phyloP scores from a whole-genome alignment of 1,140 invertebrate genomes.

The Zophobas morio region DNA sequence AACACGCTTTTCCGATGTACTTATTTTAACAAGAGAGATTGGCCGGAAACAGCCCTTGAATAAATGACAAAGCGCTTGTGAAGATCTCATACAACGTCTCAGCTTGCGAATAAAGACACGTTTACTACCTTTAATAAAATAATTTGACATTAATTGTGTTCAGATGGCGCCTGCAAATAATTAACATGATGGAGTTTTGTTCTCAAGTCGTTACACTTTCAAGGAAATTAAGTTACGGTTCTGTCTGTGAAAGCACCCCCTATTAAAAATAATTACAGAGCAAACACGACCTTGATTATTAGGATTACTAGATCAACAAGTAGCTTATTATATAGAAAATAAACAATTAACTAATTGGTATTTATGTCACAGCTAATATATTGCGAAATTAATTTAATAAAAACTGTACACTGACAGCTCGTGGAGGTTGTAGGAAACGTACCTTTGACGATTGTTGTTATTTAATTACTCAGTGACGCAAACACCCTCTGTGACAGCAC shows the following conservation, averaged over 20 bases:
- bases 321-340: slow-evolving; percentile 38
- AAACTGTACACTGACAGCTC: neutral
- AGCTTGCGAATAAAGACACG: neutral
- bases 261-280: slow-evolving; percentile 42
- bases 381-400: slow-evolving; percentile 20
- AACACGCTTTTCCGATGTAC: no score
- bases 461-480: slow-evolving; percentile 2
- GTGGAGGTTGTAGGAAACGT: neutral
- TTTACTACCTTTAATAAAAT: neutral
- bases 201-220: slow-evolving; percentile 44
- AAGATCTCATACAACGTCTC: no score
- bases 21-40: no score
- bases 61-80: no score
- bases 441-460: neutral
- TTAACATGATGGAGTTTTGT: slow-evolving; percentile 35
- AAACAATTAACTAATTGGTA: slow-evolving; percentile 48
- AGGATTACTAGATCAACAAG: slow-evolving; percentile 32
- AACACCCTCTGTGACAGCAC: neutral
- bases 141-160: slow-evolving; percentile 12
- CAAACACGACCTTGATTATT: slow-evolving; percentile 46
- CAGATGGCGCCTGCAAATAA: slow-evolving; percentile 17
- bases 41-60: no score
- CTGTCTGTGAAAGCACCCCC: neutral
- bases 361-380: slow-evolving; percentile 10
- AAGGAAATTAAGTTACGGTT: slow-evolving; percentile 42